Evolutionary conservation across 2,888 invertebrate species (phyloP), one percentile per base, ranked within the genome.

Genomic region (Metallyticus violacea): DNA sequence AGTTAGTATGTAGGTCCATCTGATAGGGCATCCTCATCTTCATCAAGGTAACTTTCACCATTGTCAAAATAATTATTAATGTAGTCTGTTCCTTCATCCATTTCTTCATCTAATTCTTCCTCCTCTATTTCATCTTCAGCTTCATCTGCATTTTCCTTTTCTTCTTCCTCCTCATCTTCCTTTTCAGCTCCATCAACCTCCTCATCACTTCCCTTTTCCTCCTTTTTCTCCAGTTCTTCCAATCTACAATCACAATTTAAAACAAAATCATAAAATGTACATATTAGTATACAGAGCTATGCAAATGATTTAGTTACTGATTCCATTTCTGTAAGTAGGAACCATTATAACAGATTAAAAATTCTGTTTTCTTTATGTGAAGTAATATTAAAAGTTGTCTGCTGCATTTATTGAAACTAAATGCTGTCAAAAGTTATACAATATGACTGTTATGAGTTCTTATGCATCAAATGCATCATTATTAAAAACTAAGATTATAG

Each of bases 51-150:
- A 40, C 94, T 95, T 92, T 97, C 97, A 1, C 97, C 97, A 91
- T 97, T 97, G 91, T 97, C 97, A 91, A 97, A 97, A 91, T 97
- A 97, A 90, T 96, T 97, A 89, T 97, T 96, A 0, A 95, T 96
- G 90, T 97, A 97, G 91, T 97, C 97, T 27, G 97, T 97, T 26
- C 97, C 97, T 90, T 97, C 97, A 90, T 97, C 97, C 94, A 97
- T 95, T 91, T 97, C 97, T 90, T 97, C 96, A 90, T 97, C 97
- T 7, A 93, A 91, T 89, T 96, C 96, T 83, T 88, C 88, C 26
- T 84, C 84, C 25, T 88, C 87, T n/a, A 85, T 93, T 87, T 95
- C 94, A 87, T 94, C 94, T 79, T 93, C 94, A 81, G 95, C 95
- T 4, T 90, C 89, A 4, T 93, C 93, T 77, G 93, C 93, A 87